These are phyloP conservation scores for Ceriagrion tenellum DNA, from an alignment of 2,888 invertebrate genomes.

Conservation along the genomic window DNA sequence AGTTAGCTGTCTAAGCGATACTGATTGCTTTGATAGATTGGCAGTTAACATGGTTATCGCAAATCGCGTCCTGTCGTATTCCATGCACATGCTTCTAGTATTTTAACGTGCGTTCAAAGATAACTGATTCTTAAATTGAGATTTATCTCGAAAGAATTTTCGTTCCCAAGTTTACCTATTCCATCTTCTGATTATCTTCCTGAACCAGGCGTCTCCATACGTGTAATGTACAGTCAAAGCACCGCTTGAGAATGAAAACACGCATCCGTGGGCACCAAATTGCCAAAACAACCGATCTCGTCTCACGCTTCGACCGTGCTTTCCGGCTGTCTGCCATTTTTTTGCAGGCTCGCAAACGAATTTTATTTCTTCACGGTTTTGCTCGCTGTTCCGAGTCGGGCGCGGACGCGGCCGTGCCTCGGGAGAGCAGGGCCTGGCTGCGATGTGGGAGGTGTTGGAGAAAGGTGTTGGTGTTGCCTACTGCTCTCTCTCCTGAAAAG, in stretches of 20 bases:
- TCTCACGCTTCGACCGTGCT: neutral
- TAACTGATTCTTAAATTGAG: neutral
- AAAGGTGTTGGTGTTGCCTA: neutral
- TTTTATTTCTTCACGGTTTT: neutral
- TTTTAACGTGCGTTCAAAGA: too few species aligned
- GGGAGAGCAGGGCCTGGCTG: neutral
- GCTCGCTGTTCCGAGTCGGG: neutral
- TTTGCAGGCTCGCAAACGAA: neutral
- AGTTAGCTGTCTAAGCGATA: too few species aligned
- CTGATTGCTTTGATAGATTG: too few species aligned
- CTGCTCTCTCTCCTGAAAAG: neutral
- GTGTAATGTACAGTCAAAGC: neutral
- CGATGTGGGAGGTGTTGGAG: neutral
- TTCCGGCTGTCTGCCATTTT: neutral
- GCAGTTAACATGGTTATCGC: too few species aligned
- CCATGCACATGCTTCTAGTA: too few species aligned
- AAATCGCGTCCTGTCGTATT: too few species aligned
- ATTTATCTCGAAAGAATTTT: neutral
- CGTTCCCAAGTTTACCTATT: neutral
- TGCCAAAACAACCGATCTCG: neutral
- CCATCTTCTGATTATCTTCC: neutral
- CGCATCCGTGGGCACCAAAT: neutral
- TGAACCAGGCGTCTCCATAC: neutral
- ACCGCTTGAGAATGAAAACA: neutral
- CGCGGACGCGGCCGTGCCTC: neutral